These are phyloP conservation scores for Mesorhabditis sp. DNA, from an alignment of 2,888 invertebrate genomes.

Conservation along the genomic window DNA sequence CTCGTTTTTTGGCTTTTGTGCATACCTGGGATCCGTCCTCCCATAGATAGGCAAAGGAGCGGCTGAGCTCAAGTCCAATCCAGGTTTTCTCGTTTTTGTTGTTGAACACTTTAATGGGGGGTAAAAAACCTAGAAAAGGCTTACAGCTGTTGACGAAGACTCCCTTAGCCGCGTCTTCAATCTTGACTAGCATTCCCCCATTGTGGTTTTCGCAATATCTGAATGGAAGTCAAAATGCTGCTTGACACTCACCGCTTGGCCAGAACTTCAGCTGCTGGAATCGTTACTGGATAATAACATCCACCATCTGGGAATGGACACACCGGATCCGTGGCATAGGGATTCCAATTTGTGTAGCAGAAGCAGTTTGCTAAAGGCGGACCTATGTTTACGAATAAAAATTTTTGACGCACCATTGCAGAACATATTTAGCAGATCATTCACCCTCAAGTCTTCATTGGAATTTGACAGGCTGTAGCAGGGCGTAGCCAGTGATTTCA, in stretches of 20 bases:
- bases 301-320: background rate
- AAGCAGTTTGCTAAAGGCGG: background rate
- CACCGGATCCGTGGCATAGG: background rate
- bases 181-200: constrained; percentile 1
- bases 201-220: background rate
- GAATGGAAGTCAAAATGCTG: too few species aligned
- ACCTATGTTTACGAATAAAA: background rate
- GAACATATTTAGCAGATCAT: background rate
- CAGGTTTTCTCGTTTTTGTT: background rate
- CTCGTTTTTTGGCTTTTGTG: background rate
- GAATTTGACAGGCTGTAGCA: background rate
- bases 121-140: background rate
- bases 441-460: background rate
- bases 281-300: constrained; percentile 4
- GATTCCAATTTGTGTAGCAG: background rate
- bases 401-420: background rate
- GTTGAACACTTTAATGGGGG: background rate
- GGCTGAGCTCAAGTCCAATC: background rate
- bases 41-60: background rate
- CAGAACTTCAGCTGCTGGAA: background rate
- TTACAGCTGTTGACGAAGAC: background rate
- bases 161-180: constrained; percentile 1
- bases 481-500: background rate
- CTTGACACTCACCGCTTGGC: background rate
- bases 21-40: background rate